Base-by-base conservation (phyloP, 2,888 invertebrate genomes). In the Anagyrus pseudococci region DNA sequence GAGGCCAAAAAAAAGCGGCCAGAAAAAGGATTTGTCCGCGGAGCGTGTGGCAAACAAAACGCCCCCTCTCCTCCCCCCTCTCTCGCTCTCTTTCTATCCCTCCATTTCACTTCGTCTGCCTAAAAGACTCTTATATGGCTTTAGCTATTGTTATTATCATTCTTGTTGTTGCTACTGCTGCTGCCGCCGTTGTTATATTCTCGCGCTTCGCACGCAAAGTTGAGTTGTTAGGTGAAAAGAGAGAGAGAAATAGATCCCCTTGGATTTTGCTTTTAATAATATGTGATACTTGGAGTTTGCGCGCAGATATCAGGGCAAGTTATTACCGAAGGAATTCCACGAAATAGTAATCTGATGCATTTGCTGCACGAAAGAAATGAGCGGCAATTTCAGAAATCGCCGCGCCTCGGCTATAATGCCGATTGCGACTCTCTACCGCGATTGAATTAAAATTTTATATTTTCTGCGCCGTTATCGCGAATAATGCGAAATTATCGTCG, bases 111-210 rank as follows among this genome's bases (percentile, higher is more conserved):
- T n/a, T n/a, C n/a, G n/a, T n/a, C n/a, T n/a, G 54, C 57, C 44
- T 57, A 57, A 57, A 66, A 66, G 56, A 62, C 67, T 58, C 52
- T 43, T 48, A 57, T 58, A 41, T 46, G n/a, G 52, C 19, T 26
- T 53, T 41, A n/a, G 56, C 56, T 55, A 63, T 66, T 62, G 57
- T 66, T 67, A 67, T 58, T 49, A 54, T 56, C 13, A 46, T 64
- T 59, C 57, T 64, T 56, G 53, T 62, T 50, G 33, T 59, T n/a
- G n/a, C n/a, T n/a, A 29, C 29, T 29, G 10, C 29, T 10, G 10
- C 29, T 10, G 10, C 29, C 29, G 10, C 29, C 29, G 10, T 44
- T 56, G 53, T 58, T 47, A 46, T 54, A 41, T 60, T 54, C 37
- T 54, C 60, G 58, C 55, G 56, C 52, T 41, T 46, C 47, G 50